Percentiles rank a stretch among this genome's conserved stretches.
These are phyloP conservation scores for Drosophila neoperkinsi DNA, from an alignment of 2,888 invertebrate genomes.

Conservation along the genomic window DNA sequence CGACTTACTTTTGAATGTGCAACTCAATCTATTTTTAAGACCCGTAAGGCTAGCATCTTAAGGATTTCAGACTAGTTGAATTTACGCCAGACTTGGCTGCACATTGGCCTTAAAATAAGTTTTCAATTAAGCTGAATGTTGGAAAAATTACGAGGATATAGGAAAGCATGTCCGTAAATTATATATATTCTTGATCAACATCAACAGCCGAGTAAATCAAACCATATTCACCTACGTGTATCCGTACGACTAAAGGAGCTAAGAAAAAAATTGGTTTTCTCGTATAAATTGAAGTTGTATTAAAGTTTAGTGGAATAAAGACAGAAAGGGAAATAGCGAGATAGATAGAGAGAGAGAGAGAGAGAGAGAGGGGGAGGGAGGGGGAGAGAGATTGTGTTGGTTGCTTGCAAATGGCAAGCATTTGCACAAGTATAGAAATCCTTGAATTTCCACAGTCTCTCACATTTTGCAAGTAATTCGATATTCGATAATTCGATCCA, in stretches of 20 bases:
- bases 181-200: background rate
- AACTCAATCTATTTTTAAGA: background rate
- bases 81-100: background rate
- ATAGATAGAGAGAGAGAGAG: background rate
- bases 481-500: background rate
- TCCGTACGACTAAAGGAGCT: background rate
- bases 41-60: background rate
- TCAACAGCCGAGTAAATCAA: background rate
- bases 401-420: background rate
- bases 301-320: background rate
- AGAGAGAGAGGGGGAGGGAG: too few species aligned
- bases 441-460: background rate
- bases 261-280: background rate
- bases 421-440: background rate
- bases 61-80: background rate
- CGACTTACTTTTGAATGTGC: background rate
- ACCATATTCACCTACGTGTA: background rate
- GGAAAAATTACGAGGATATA: too few species aligned
- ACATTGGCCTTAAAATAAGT: background rate
- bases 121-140: background rate
- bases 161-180: background rate
- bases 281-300: background rate
- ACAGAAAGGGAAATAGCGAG: background rate
- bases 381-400: background rate
- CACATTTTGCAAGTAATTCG: background rate